Evolutionary conservation across 2,113 vertebrate genomes (phyloP).

Genomic region (Meriones unguiculatus): DNA sequence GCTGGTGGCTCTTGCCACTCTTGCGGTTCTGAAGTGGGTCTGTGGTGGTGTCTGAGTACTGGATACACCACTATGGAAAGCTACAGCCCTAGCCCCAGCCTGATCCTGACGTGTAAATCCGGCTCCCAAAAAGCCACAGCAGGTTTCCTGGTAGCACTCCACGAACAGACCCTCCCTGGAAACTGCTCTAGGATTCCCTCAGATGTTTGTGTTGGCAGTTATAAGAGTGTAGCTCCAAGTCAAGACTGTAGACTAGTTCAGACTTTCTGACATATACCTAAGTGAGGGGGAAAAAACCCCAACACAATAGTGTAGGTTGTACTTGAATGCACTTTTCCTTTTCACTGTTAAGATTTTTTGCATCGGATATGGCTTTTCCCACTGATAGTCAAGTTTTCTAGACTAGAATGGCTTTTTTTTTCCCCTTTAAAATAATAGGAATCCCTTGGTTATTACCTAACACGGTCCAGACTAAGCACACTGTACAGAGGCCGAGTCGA

Average conservation of each 20-base stretch:
- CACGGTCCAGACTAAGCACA: not conserved
- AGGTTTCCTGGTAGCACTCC: not conserved
- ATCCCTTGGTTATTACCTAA: not conserved
- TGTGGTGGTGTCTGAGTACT: not conserved
- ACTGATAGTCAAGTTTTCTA: not conserved
- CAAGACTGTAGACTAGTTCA: conserved; percentile 12
- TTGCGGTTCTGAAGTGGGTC: not conserved
- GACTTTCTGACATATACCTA: conserved; percentile 20
- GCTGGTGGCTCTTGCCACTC: not conserved
- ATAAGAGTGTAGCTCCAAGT: conserved; percentile 28
- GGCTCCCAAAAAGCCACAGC: not conserved
- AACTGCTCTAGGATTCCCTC: conserved; percentile 3
- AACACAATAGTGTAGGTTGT: conserved; percentile 1
- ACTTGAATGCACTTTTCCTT: not conserved
- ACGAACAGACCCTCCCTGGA: not conserved
- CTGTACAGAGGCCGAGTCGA: not conserved
- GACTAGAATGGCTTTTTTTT: not conserved
- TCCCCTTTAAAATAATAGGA: conserved; percentile 10
- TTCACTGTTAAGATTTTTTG: conserved; percentile 6
- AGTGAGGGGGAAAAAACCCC: conserved; percentile 10
- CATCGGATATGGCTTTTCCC: not conserved
- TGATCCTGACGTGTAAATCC: not conserved
- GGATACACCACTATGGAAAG: not conserved
- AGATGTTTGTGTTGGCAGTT: not conserved
- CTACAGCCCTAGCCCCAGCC: not conserved